These are phyloP conservation scores for Oreohelix idahoensis DNA, from an alignment of 1,140 invertebrate species.

Conservation along the genomic window DNA sequence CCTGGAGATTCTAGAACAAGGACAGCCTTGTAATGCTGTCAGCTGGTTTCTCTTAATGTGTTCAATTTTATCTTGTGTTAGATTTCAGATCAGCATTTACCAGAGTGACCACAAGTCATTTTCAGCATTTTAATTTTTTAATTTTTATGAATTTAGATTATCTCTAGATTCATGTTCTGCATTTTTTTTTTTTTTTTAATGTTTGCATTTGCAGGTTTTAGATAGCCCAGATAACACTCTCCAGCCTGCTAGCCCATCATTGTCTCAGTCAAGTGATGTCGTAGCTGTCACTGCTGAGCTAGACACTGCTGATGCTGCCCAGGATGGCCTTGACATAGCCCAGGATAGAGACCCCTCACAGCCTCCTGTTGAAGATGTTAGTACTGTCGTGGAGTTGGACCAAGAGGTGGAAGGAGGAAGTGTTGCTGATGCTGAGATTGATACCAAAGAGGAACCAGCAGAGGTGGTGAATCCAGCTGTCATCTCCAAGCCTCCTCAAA, in stretches of 20 bases:
- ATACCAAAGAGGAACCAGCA: not conserved
- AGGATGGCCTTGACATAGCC: not conserved
- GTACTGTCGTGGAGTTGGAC: not conserved
- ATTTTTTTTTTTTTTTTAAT: too few species aligned
- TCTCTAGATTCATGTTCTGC: too few species aligned
- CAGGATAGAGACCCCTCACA: not conserved
- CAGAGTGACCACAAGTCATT: too few species aligned
- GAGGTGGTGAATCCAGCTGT: not conserved
- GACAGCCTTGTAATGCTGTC: too few species aligned
- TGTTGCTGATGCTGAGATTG: not conserved
- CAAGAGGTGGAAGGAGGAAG: not conserved
- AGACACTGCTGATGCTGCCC: not conserved
- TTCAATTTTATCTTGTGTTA: too few species aligned
- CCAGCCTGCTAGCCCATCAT: not conserved
- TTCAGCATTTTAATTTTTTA: not conserved
- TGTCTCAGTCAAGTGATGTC: not conserved
- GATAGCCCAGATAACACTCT: too few species aligned
- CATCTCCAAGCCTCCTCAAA: conserved; percentile 29
- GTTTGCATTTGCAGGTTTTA: too few species aligned
- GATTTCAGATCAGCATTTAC: too few species aligned
- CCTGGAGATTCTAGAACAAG: too few species aligned
- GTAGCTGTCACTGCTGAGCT: not conserved
- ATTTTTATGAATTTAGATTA: too few species aligned
- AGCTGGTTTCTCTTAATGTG: too few species aligned
- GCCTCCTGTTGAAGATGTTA: not conserved